These are phyloP conservation scores for Macrostomum lignano DNA, from an alignment of 1,140 invertebrate genomes.

Conservation along the genomic window DNA sequence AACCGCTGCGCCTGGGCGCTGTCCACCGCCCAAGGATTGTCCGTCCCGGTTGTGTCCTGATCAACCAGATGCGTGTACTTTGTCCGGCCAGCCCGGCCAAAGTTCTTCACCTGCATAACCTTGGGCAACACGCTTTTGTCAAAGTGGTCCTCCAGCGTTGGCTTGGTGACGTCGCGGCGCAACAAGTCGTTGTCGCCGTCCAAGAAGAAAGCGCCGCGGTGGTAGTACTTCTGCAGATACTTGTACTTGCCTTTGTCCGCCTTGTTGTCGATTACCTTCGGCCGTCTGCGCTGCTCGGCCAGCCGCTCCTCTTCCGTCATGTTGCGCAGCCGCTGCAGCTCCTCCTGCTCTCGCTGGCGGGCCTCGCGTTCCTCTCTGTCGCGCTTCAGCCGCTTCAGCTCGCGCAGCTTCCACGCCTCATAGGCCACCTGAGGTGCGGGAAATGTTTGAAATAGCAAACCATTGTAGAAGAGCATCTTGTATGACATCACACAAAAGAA, in stretches of 20 bases:
- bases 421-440: conserved; percentile 3
- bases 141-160: conserved; percentile 93
- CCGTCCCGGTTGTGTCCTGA: conserved; percentile 92
- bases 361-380: conserved; percentile 71
- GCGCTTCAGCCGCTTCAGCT: conserved; percentile 73
- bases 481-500: too few species aligned
- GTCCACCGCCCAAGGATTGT: too few species aligned
- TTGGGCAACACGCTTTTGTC: conserved; percentile 92
- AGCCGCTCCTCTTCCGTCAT: conserved; percentile 71
- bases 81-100: conserved; percentile 80
- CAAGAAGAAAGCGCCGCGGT: conserved; percentile 81
- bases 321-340: conserved; percentile 61
- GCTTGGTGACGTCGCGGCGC: conserved; percentile 75
- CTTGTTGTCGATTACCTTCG: conserved; percentile 72
- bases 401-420: conserved; percentile 34
- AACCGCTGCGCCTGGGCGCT: too few species aligned
- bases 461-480: too few species aligned
- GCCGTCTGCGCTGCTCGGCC: conserved; percentile 60
- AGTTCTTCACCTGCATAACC: conserved; percentile 99
- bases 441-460: too few species aligned
- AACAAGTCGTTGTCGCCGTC: conserved; percentile 70
- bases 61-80: conserved; percentile 98
- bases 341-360: conserved; percentile 49
- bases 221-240: conserved; percentile 96
- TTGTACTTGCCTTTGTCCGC: conserved; percentile 92